These are phyloP conservation scores for Lota lota DNA, from an alignment of 2,113 vertebrate genomes.

Conservation along the genomic window DNA sequence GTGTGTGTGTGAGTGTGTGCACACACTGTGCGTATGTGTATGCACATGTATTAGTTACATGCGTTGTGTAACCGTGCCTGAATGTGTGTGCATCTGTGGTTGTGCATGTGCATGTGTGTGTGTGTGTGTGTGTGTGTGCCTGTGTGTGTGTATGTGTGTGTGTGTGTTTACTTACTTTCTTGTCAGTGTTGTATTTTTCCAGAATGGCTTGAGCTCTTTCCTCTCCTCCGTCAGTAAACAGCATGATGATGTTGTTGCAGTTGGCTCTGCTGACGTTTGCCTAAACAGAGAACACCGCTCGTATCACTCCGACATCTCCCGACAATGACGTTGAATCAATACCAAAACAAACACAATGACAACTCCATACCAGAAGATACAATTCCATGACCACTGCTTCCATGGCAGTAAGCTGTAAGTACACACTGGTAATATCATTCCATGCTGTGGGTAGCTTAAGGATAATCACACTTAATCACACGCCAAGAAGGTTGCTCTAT, in stretches of 20 bases:
- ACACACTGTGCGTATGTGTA: background rate
- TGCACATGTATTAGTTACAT: background rate
- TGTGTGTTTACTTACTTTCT: constrained; percentile 74
- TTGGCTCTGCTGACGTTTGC: constrained; percentile 91
- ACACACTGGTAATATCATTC: no score
- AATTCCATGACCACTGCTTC: no score
- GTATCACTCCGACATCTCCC: background rate
- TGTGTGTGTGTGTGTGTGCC: no score
- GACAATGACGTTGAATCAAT: background rate
- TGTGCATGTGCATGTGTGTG: background rate
- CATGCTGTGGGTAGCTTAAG: no score
- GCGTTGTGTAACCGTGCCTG: background rate
- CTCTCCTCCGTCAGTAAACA: constrained; percentile 97
- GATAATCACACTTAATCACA: background rate
- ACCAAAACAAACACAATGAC: background rate
- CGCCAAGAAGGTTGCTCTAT: no score
- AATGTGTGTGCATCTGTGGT: background rate
- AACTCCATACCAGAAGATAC: background rate
- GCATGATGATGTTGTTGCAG: constrained; percentile 99
- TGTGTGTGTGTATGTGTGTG: background rate
- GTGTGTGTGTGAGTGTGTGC: background rate
- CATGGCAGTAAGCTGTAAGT: no score
- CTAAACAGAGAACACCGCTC: constrained; percentile 60
- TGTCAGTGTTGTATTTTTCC: constrained; percentile 88
- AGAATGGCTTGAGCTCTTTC: constrained; percentile 93